A percentile compares a stretch with the other conserved stretches of the same genome.
Conservation (phyloP, 2,888 invertebrate species). For the Euphydryas editha region DNA sequence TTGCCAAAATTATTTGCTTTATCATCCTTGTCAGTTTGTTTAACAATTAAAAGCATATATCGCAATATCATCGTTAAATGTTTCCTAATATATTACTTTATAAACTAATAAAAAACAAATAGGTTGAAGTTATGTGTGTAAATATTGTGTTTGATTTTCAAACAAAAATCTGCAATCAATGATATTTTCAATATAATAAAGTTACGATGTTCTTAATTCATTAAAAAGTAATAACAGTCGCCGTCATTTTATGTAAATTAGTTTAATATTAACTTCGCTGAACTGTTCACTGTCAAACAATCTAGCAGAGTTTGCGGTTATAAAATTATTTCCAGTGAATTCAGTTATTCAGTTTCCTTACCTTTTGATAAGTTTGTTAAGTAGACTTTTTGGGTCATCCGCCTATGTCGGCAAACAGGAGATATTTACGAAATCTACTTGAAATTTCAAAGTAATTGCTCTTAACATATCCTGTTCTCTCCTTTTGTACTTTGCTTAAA, state of each 20-base stretch:
- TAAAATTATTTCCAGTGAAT: slow-evolving; percentile 18
- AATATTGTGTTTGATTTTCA: too few relatives aligned
- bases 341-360: slow-evolving; percentile 11
- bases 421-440: slow-evolving; percentile 1
- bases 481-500: neutral
- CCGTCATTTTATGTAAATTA: neutral
- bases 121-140: too few relatives aligned
- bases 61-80: too few relatives aligned
- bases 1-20: too few relatives aligned
- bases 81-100: too few relatives aligned
- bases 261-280: slow-evolving; percentile 15
- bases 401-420: slow-evolving; percentile 12
- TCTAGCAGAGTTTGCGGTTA: slow-evolving; percentile 12
- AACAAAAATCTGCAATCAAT: too few relatives aligned
- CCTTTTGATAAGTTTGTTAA: slow-evolving; percentile 24
- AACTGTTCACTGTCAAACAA: slow-evolving; percentile 17
- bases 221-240: neutral
- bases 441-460: neutral
- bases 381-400: slow-evolving; percentile 18
- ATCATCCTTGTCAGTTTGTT: too few relatives aligned
- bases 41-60: too few relatives aligned
- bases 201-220: too few relatives aligned
- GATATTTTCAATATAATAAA: too few relatives aligned
- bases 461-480: neutral
- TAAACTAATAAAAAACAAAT: too few relatives aligned